Percentiles rank a stretch among this genome's conserved stretches.
These are phyloP conservation scores for Euspilapteryx auroguttella DNA, from an alignment of 2,888 invertebrate species.

Conservation along the genomic window DNA sequence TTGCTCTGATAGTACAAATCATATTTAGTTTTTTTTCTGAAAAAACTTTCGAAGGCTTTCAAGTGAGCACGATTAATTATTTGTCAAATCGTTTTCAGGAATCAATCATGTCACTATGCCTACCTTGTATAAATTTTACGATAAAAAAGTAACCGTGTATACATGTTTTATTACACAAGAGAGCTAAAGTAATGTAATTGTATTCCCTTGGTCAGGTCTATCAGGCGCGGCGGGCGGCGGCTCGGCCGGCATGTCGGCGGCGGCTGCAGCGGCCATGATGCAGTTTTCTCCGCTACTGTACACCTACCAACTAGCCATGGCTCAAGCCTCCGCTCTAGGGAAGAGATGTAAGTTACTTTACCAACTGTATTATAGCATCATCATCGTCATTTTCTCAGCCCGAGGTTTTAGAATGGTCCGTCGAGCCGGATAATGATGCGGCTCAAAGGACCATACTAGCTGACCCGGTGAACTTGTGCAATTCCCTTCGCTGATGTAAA, in stretches of 20 bases:
- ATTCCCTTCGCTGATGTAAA: too few species aligned
- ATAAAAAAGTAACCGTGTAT: too few species aligned
- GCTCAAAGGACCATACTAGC: too few species aligned
- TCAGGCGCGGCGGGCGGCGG: constrained; percentile 50
- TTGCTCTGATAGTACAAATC: too few species aligned
- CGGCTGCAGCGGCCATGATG: constrained; percentile 84
- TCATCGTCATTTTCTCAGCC: background rate
- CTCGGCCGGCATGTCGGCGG: constrained; percentile 63
- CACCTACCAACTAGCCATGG: constrained; percentile 87
- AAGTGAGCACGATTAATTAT: too few species aligned
- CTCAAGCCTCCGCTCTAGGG: constrained; percentile 68
- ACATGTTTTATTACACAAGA: too few species aligned
- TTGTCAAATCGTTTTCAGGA: too few species aligned
- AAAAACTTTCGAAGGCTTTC: too few species aligned
- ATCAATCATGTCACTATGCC: too few species aligned
- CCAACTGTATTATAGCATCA: background rate
- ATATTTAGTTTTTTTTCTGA: too few species aligned
- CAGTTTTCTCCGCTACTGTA: constrained; percentile 86
- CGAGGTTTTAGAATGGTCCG: background rate
- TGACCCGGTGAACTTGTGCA: too few species aligned
- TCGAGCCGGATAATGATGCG: background rate
- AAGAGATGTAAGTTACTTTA: constrained; percentile 36
- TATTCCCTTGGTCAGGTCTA: constrained; percentile 29
- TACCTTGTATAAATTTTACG: too few species aligned
- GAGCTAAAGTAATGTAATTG: background rate